Evolutionary conservation across 2,113 vertebrate species (phyloP).

Genomic region (Cephalopterus ornatus): DNA sequence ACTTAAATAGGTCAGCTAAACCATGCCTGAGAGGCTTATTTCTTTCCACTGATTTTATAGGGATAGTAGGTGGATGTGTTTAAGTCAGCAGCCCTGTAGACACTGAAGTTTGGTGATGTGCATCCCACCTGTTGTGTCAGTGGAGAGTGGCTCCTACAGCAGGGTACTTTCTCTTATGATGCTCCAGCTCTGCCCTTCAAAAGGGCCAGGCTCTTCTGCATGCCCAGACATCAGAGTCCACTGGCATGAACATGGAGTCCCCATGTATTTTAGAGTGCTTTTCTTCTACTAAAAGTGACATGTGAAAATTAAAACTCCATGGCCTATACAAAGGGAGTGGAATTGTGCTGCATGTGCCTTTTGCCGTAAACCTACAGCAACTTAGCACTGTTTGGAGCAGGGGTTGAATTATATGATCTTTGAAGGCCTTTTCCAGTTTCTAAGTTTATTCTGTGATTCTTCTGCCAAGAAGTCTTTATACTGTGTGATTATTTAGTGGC

Average conservation of each 20-base stretch:
- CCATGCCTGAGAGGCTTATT: neutral
- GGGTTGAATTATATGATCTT: neutral
- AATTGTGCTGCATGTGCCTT: neutral
- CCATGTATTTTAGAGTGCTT: neutral
- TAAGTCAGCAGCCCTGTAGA: neutral
- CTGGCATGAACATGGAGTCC: fast-evolving
- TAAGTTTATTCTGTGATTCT: neutral
- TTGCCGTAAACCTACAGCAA: neutral
- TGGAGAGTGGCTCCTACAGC: neutral
- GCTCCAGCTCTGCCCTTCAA: neutral
- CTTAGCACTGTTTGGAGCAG: fast-evolving
- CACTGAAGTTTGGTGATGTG: neutral
- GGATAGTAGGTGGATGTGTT: neutral
- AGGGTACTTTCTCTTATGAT: fast-evolving
- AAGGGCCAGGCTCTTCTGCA: neutral
- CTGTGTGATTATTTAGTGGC: neutral
- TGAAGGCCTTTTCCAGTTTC: neutral
- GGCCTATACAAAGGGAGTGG: neutral
- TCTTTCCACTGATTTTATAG: neutral
- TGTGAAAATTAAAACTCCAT: neutral
- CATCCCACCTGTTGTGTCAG: neutral
- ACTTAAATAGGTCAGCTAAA: neutral
- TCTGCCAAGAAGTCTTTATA: neutral
- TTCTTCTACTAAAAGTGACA: neutral
- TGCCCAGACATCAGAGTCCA: fast-evolving